Evolutionary conservation across 53 echinoderm and acorn worm genomes (phyloP), one percentile per base, ranked within the genome.

Genomic region (Holothuria scabra): DNA sequence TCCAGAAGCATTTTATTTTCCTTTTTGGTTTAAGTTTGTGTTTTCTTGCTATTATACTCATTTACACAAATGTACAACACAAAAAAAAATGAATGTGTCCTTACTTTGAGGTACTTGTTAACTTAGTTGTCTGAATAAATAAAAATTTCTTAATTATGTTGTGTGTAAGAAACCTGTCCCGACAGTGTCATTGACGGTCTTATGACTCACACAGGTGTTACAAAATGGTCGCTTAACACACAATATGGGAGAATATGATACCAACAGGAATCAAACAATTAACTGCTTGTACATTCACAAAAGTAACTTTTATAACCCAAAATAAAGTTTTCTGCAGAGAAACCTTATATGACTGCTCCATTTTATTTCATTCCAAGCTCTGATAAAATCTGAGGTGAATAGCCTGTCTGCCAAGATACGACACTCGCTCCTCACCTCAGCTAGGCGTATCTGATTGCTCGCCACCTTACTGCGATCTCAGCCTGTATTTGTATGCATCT

Each of bases 391-490:
- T 58, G 78, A 78, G 78, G 78, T 78, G 78, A 78, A 78, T 78
- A 78, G 78, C 78, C 78, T 78, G 78, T 56, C 78, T 72, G 78
- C 58, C 56, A 52, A 58, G 56, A 57, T 56, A 58, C 78, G 78
- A 78, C 78, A 78, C 78, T 78, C 78, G 78, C 28, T 78, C 78
- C 78, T 78, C 78, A 78, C 78, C 78, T 78, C 78, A 57, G 7
- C 52, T 57, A 57, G 78, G 58, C 78, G 78, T 78, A 78, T 78
- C 78, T 78, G 78, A 78, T 78, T 78, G 58, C 78, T 32, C 56
- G 78, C 78, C 78, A 78, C 78, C 78, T 78, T 58, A 14, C 48
- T 55, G 76, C 76, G 48, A 52, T 46, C 76, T 76, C 56, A 55
- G 55, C 76, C 76, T 76, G 76, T 55, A 76, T 76, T 29, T 29